Base-by-base conservation (phyloP, 2,888 invertebrate genomes). In the Cremastinae sp. region DNA sequence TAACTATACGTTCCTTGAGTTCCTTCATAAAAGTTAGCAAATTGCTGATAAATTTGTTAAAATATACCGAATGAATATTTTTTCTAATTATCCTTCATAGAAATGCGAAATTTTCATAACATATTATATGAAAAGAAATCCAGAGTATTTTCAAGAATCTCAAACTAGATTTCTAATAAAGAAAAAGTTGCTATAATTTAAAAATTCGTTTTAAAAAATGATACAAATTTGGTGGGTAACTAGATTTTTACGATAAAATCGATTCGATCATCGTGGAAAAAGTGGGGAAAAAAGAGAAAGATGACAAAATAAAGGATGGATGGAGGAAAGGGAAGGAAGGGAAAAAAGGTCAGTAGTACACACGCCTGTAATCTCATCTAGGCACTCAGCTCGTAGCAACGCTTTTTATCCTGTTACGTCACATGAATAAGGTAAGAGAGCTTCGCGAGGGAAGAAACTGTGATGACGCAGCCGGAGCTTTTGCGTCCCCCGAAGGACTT, bases 381-480 rank as follows among this genome's bases (percentile, higher is more conserved):
- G 85, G 82, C 86, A 89, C 87, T 89, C 86, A 84, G 82, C 84
- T 86, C 81, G 83, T 83, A 84, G 85, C 84, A 84, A 88, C 87
- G 85, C 83, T 89, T 89, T 89, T 89, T 88, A 89, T 89, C 88
- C 88, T 87, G 88, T 89, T 89, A 89, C 86, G 86, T 87, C 87
- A 87, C 89, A 88, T 89, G 89, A 89, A 89, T 89, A 89, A 89
- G 87, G 87, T 86, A 89, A 86, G 84, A 74, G 66, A 78, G 58
- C 53, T 66, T 58, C 43, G 65, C 38, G 69, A 73, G 68, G 75
- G 65, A 59, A n/a, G n/a, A n/a, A 20, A 16, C 7, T 9, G 75
- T 56, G 74, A 47, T 38, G 69, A 62, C 53, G 64, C 56, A 51
- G 58, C 58, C 22, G 68, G 20, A 62, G 65, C 75, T 71, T 68